Conservation (phyloP, 2,888 invertebrate species). For the Lumbricus terrestris region DNA sequence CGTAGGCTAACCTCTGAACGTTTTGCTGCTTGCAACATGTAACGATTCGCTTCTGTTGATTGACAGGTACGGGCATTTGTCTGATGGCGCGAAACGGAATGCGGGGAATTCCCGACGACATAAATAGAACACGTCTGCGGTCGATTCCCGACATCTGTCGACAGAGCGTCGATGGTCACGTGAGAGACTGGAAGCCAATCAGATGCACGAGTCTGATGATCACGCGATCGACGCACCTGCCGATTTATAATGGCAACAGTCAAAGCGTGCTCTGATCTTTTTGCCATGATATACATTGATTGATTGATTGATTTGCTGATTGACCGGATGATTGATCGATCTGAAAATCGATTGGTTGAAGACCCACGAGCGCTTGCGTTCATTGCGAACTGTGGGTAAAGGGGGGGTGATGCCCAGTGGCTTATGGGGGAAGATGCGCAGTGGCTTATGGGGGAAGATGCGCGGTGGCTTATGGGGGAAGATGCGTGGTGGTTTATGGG, state of each 20-base stretch:
- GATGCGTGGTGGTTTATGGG: no score
- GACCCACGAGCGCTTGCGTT: not conserved
- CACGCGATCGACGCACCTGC: conserved; percentile 6
- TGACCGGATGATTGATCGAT: not conserved
- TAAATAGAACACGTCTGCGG: not conserved
- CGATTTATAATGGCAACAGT: not conserved
- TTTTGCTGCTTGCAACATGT: not conserved
- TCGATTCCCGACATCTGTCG: conserved; percentile 14
- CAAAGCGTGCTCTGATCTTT: not conserved
- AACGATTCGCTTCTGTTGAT: not conserved
- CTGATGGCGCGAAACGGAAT: not conserved
- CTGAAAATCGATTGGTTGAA: not conserved
- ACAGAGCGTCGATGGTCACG: not conserved
- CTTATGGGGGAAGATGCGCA: no score
- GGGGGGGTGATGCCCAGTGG: not conserved
- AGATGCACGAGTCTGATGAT: not conserved
- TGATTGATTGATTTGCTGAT: not conserved
- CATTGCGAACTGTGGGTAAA: not conserved
- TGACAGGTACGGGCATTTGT: conserved; percentile 5
- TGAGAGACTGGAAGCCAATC: not conserved
- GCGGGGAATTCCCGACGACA: not conserved
- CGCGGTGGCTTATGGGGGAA: no score
- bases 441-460: no score
- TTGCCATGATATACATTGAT: not conserved
- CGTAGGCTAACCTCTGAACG: no score